Evolutionary conservation across 2,888 invertebrate genomes (phyloP), one percentile per base, ranked within the genome.

Genomic region (Diarsia rubi): DNA sequence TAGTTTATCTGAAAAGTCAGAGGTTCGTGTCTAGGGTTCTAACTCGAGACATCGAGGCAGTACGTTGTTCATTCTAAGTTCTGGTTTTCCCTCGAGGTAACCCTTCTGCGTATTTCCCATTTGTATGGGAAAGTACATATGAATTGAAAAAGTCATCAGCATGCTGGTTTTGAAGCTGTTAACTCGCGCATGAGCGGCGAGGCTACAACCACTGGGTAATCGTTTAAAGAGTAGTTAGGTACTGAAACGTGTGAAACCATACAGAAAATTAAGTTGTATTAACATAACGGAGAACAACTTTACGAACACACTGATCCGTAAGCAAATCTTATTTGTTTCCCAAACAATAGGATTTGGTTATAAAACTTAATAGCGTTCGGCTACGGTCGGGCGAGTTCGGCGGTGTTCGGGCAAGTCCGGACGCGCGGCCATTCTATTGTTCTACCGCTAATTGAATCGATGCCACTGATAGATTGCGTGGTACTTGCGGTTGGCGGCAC

Each of bases 371-470:
- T 86, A 78, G 79, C 63, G 27, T 75, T 79, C 54, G 75, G 88
- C 78, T 81, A 75, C 85, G 83, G 81, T 83, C 70, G 80, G 76
- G 37, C 72, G 77, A 69, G 64, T 62, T 73, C 75, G 79, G 69
- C 67, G 37, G 75, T 57, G 80, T 73, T 75, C 70, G 69, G 73
- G 31, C 45, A 45, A 31, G 45, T 37, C 71, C 77, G 85, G 83
- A 79, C 86, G 81, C 71, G 83, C 81, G 83, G 88, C 90, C 86
- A 86, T 91, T 90, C 93, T 92, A 95, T 96, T 95, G 95, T 96
- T 95, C 92, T 90, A 85, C 90, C 82, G 91, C 94, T 95, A 96
- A 96, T 96, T 96, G 94, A 95, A 95, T 95, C 92, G 95, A 95
- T 95, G 95, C 95, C 93, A 93, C 94, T 94, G 92, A 94, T 95